Conservation (phyloP, 2,113 vertebrate genomes). For the Ploceus nigricollis region DNA sequence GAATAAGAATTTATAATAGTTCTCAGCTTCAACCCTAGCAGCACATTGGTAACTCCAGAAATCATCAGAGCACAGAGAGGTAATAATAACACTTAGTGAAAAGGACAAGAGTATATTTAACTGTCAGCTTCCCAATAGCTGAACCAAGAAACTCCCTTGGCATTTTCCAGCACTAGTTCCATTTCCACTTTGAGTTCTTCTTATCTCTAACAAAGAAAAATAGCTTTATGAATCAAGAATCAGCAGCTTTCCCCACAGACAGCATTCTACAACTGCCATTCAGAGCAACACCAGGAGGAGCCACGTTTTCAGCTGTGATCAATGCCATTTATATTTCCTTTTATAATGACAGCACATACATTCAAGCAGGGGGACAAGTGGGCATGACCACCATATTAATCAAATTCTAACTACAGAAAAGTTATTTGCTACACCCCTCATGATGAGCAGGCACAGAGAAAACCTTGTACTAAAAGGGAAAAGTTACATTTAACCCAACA, state of each 20-base stretch:
- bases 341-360: neutral
- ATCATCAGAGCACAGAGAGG: neutral
- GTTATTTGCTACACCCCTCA: neutral
- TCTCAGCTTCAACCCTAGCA: neutral
- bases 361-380: neutral
- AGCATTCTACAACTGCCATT: neutral
- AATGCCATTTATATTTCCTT: neutral
- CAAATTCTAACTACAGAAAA: neutral
- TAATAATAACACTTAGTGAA: constrained; percentile 20
- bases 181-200: constrained; percentile 3
- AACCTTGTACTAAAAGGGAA: neutral
- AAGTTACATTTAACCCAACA: neutral
- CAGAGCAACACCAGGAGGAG: neutral
- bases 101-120: constrained; percentile 9
- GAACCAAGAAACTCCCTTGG: neutral
- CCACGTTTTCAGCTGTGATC: neutral
- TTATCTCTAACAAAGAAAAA: constrained; percentile 32
- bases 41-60: neutral
- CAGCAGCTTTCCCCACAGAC: neutral
- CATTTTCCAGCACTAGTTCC: neutral
- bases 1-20: neutral
- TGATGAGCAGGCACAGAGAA: neutral
- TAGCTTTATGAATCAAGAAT: constrained; percentile 5
- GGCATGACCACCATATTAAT: neutral
- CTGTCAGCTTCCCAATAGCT: constrained; percentile 1